Base-by-base conservation (phyloP, 2,113 vertebrate genomes). In the Chauna torquata region DNA sequence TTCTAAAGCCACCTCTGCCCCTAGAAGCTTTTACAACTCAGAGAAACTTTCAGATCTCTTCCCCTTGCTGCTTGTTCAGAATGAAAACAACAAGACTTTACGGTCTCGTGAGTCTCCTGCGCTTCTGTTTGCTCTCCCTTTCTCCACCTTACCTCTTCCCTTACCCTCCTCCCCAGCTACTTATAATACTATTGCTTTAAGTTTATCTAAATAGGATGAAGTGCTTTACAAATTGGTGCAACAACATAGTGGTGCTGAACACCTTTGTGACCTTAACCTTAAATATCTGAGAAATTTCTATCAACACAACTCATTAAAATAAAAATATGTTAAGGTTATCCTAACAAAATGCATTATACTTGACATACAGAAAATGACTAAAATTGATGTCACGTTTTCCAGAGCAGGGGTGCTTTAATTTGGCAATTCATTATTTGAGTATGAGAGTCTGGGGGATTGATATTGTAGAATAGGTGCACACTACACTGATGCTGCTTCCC, bases 41-140 rank as follows among this genome's bases (percentile, higher is more conserved):
- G 69, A 20, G n/a, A 30, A 30, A 38, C 38, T 59, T 42, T 50
- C 58, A 25, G 30, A 16, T 28, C 62, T 58, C 52, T n/a, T 49
- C 16, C 28, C 19, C 23, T n/a, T 49, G 14, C 28, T 66, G 6
- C 68, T 81, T 42, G n/a, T 18, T 57, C 82, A 70, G 59, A 47
- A 57, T 40, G 52, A 20, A 79, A 64, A 61, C 54, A 68, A 45
- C 20, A 34, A 0, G 4, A 40, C 8, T n/a, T 36, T 6, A 15
- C 2, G n/a, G 6, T 52, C 42, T 78, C 57, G 28, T 1, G 11
- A 0, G 1, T 28, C 47, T 76, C 55, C 40, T 61, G 49, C 68
- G 69, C 59, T 62, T 20, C 69, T 49, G 44, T 45, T 32, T 45
- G 23, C 13, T 81, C 57, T 79, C 40, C 50, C 30, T 28, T 70